These are phyloP conservation scores for Pelochelys cantorii DNA, from an alignment of 2,797 vertebrate genomes.

Conservation along the genomic window DNA sequence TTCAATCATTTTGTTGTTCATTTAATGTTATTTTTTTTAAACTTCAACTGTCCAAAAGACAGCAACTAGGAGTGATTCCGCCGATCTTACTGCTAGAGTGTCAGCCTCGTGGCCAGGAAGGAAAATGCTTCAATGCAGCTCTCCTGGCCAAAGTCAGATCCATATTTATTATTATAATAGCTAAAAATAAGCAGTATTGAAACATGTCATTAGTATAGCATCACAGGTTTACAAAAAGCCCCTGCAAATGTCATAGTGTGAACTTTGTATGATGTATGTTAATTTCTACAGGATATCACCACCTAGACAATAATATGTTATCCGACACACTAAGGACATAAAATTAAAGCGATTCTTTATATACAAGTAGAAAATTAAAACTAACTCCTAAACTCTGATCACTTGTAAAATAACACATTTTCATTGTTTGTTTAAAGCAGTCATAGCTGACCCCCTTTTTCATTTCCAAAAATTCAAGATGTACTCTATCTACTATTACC, in stretches of 20 bases:
- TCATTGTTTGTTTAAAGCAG: not conserved
- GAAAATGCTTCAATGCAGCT: not conserved
- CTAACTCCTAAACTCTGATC: not conserved
- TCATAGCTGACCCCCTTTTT: not conserved
- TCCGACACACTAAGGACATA: not conserved
- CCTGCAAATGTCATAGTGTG: not conserved
- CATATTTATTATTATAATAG: not conserved
- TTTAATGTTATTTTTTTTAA: not conserved
- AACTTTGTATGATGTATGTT: not conserved
- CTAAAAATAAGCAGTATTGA: not conserved
- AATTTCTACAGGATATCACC: not conserved
- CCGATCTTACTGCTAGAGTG: not conserved
- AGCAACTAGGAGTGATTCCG: not conserved
- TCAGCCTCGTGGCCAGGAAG: not conserved
- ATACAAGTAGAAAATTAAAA: not conserved
- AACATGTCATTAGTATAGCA: not conserved
- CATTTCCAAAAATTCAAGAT: not conserved
- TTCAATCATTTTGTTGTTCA: not conserved
- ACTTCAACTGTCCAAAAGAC: not conserved
- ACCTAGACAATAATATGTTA: not conserved
- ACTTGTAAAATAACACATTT: not conserved
- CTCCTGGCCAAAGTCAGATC: not conserved
- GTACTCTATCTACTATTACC: constrained; percentile 74
- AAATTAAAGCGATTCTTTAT: not conserved
- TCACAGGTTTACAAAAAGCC: not conserved